phyloP scores from a whole-genome alignment of 2,113 vertebrate genomes.

The Hippoglossus stenolepis region DNA sequence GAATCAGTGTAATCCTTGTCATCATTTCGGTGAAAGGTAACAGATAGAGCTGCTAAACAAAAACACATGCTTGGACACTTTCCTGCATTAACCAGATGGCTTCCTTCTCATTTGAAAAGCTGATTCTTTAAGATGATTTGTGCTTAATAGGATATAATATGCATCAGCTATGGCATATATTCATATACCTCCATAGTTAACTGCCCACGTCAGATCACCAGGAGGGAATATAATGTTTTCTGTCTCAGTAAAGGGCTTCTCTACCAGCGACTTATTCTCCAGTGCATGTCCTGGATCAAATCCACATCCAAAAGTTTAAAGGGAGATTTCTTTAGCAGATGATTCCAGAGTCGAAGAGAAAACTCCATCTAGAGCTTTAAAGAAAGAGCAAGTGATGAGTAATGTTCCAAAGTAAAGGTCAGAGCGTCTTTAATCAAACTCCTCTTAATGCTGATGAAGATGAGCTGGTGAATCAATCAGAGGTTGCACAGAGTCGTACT shows the following conservation, averaged over 20 bases:
- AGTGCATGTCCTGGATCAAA: slow-evolving; percentile 1
- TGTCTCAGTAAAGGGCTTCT: background rate
- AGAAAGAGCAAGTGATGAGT: slow-evolving; percentile 47
- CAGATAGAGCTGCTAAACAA: slow-evolving; percentile 49
- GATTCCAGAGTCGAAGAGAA: slow-evolving; percentile 20
- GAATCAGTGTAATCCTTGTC: slow-evolving; percentile 21
- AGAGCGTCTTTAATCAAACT: slow-evolving; percentile 59
- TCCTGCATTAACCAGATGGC: slow-evolving; percentile 21
- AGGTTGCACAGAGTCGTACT: slow-evolving; percentile 15
- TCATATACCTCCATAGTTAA: slow-evolving; percentile 8
- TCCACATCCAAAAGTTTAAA: slow-evolving; percentile 24
- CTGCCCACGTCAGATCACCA: slow-evolving; percentile 14
- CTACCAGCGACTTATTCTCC: background rate
- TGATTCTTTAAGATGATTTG: slow-evolving; percentile 16
- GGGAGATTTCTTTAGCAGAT: slow-evolving; percentile 56
- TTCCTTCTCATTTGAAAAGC: slow-evolving; percentile 27
- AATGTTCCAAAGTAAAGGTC: slow-evolving; percentile 66
- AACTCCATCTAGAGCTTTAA: slow-evolving; percentile 38
- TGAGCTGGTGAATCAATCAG: slow-evolving; percentile 55
- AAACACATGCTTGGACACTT: slow-evolving; percentile 53
- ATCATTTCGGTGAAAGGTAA: slow-evolving; percentile 21
- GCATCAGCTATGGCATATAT: background rate
- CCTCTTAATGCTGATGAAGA: slow-evolving; percentile 50
- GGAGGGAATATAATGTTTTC: slow-evolving; percentile 12
- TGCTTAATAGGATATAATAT: background rate